Evolutionary conservation across 2,797 vertebrate species (phyloP), one percentile per base, ranked within the genome.

Genomic region (Galagoides demidoff): DNA sequence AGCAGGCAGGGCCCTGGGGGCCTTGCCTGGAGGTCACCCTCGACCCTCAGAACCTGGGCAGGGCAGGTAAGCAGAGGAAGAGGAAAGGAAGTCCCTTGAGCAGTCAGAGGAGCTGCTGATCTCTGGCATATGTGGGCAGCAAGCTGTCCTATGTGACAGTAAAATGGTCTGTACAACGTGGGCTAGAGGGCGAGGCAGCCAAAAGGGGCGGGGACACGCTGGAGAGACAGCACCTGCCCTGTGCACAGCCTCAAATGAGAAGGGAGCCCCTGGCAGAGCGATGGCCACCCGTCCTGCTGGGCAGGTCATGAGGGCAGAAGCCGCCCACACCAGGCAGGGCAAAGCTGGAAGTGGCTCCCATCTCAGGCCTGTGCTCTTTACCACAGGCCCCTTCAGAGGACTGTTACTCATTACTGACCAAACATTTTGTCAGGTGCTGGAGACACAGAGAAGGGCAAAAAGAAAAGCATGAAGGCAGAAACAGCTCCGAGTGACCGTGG

Each of bases 131-230:
- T 43, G 23, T 64, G 25, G 55, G 16, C 31, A 19, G 22, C 27
- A 23, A n/a, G 17, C 49, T 66, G 37, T 76, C 11, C 1, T 16
- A 0, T 22, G 45, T 27, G 43, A 12, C 5, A 0, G 9, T n/a
- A 25, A 66, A 55, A 20, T 12, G 29, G n/a, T 9, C 70, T 37
- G 31, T 64, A 23, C 2, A 0, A 4, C 34, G n/a, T 10, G 6
- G 27, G 25, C 43, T 20, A 0, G 61, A 82, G 64, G 16, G 1
- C 9, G 29, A 22, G 49, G 49, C 10, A 14, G 52, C 92, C 31
- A 2, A 23, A 25, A 39, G 64, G 25, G 57, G 1, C 0, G 23
- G 10, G 70, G 4, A n/a, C 10, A 16, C 6, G 10, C 57, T 64
- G 17, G 57, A 45, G 68, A 31, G 63, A 45, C 19, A 2, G 0